phyloP scores from a whole-genome alignment of 2,113 vertebrate species.

The Pelusios castaneus region DNA sequence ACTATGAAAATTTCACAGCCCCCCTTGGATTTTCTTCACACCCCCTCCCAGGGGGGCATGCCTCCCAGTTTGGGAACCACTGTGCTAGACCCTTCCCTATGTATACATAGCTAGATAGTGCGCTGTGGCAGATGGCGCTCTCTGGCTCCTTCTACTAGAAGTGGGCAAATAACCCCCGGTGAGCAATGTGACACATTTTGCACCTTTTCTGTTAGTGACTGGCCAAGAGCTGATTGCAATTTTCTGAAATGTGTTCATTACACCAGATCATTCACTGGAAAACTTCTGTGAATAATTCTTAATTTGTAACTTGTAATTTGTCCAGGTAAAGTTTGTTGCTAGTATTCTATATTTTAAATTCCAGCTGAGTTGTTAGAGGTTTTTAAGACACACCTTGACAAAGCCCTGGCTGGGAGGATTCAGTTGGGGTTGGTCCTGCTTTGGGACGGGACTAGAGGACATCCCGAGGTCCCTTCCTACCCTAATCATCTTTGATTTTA shows the following conservation, averaged over 20 bases:
- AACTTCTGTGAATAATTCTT: conserved; percentile 15
- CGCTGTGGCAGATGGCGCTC: background rate
- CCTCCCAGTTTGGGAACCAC: too few relatives aligned
- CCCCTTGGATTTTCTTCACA: too few relatives aligned
- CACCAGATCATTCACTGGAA: background rate
- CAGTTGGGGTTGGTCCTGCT: too few relatives aligned
- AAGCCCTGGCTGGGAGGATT: too few relatives aligned
- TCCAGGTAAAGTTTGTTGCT: conserved; percentile 17
- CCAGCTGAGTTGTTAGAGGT: background rate
- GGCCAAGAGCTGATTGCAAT: background rate
- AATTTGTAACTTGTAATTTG: background rate
- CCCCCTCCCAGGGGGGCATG: too few relatives aligned
- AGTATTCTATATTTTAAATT: conserved; percentile 12
- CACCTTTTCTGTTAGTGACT: background rate
- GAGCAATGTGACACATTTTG: background rate
- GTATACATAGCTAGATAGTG: background rate
- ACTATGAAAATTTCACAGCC: too few relatives aligned
- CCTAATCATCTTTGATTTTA: too few relatives aligned
- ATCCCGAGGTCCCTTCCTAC: too few relatives aligned
- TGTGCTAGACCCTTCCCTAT: background rate
- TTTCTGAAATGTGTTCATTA: background rate
- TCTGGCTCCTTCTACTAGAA: fast-evolving
- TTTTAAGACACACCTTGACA: too few relatives aligned
- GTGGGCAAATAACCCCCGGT: background rate
- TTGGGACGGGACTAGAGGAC: too few relatives aligned